Evolutionary conservation across 2,113 vertebrate species (phyloP).

Genomic region (Dipodomys ordii): DNA sequence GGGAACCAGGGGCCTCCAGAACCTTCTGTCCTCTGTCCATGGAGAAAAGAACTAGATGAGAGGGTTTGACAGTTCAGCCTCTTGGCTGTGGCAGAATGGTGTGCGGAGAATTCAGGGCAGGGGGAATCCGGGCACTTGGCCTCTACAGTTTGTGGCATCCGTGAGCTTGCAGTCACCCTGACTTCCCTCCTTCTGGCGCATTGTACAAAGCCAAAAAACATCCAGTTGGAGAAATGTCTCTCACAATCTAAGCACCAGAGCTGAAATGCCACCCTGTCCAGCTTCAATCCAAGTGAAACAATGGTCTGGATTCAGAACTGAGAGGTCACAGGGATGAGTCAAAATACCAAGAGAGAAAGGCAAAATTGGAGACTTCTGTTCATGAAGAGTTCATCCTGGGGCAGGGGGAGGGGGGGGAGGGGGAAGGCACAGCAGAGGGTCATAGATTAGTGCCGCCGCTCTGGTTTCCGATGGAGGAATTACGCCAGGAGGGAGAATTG

Average conservation of each 20-base stretch:
- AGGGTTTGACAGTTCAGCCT: background rate
- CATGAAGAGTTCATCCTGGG: background rate
- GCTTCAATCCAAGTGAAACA: slow-evolving; percentile 33
- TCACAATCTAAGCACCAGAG: background rate
- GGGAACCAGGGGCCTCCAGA: background rate
- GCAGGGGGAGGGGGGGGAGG: too few relatives aligned
- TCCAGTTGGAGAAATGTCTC: background rate
- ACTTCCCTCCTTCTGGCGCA: background rate
- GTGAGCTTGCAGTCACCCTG: background rate
- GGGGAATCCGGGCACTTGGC: background rate
- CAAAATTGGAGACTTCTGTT: background rate
- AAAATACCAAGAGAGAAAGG: background rate
- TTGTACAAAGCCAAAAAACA: background rate
- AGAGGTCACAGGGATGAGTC: background rate
- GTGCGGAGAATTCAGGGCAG: background rate
- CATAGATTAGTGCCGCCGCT: background rate
- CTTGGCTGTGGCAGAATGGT: too few relatives aligned
- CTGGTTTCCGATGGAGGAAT: background rate
- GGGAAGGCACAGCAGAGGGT: background rate
- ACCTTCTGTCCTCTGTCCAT: background rate
- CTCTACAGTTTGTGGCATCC: background rate
- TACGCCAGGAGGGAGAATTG: slow-evolving; percentile 19
- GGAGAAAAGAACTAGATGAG: background rate
- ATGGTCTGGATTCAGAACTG: background rate
- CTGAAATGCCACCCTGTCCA: background rate